A percentile compares a stretch with the other conserved stretches of the same genome.
These are phyloP conservation scores for Subanguina moxae DNA, from an alignment of 1,140 invertebrate species.

Conservation along the genomic window DNA sequence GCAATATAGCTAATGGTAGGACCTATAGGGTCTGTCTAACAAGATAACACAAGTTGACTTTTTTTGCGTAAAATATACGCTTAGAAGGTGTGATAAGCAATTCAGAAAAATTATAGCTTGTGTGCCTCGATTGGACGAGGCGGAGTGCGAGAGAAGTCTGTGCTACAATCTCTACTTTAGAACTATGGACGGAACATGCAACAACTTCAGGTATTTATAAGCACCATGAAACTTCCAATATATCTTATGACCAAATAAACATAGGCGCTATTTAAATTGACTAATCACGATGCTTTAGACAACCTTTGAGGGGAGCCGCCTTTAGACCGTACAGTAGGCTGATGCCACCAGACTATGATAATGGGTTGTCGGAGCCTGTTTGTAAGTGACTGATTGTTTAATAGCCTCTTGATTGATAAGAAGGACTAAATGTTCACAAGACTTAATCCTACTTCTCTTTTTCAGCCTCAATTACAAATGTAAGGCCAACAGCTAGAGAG, in stretches of 20 bases:
- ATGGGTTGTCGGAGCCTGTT: constrained; percentile 56
- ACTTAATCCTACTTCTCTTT: not conserved
- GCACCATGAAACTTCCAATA: not conserved
- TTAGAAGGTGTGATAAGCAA: no score
- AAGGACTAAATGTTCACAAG: not conserved
- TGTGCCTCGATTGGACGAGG: constrained; percentile 55
- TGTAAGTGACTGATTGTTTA: constrained; percentile 41
- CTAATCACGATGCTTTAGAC: no score
- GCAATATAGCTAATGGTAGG: constrained; percentile 57
- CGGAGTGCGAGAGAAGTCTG: constrained; percentile 55
- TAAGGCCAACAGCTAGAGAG: constrained; percentile 51
- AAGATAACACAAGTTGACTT: no score
- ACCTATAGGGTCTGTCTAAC: no score
- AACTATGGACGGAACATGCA: constrained; percentile 58
- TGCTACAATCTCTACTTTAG: constrained; percentile 53
- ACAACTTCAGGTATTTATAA: no score
- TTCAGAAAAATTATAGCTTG: no score
- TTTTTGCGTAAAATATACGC: no score
- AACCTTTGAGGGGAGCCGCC: constrained; percentile 53
- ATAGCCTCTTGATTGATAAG: not conserved
- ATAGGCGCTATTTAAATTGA: not conserved
- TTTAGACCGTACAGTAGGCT: constrained; percentile 54
- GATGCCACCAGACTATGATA: constrained; percentile 56
- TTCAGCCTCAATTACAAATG: constrained; percentile 42
- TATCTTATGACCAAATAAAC: not conserved